Base-by-base conservation (phyloP, 2,797 vertebrate species). In the Gymnothorax reevesii region DNA sequence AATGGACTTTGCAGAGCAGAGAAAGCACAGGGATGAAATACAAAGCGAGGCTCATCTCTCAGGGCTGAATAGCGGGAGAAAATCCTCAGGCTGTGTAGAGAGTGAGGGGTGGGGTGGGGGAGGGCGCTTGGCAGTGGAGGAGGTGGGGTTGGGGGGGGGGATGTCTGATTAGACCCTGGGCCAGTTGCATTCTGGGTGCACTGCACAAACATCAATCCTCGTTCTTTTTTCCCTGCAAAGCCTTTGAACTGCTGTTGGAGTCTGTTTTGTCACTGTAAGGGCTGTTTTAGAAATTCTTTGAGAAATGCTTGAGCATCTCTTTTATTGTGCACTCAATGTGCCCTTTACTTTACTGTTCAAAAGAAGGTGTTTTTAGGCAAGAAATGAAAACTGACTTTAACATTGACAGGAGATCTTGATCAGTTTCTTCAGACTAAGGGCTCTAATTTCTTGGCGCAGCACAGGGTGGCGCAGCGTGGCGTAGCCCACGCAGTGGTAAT, bases 231-330 rank as follows among this genome's bases (percentile, higher is more conserved):
- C 84, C 86, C 88, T 91, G 89, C 87, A 90, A 91, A 91, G 89
- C 91, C 88, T 94, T 91, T 94, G 88, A 89, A 90, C 86, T 87
- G 86, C 92, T 91, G 33, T 42, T 42, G 84, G 82, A 88, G 86
- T 64, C 82, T 83, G 83, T 86, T 86, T 92, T 90, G 89, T 91
- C 91, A 91, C 91, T 62, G 90, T 89, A 86, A 87, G 75, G 87
- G 88, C 83, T 83, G 87, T 57, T 89, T 92, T 89, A 91, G 88
- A 89, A 89, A 87, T 90, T 92, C 90, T 91, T 89, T 92, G 79
- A 92, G 89, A 91, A 95, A 94, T 93, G 93, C 89, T 94, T 94
- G 77, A 71, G 84, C 87, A 86, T 90, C 86, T 86, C 59, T 87
- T 86, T 83, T 83, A 85, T 71, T 87, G 89, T 89, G 87, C 88